phyloP scores from a whole-genome alignment of 1,140 invertebrate species.

The Diachasma alloeum region DNA sequence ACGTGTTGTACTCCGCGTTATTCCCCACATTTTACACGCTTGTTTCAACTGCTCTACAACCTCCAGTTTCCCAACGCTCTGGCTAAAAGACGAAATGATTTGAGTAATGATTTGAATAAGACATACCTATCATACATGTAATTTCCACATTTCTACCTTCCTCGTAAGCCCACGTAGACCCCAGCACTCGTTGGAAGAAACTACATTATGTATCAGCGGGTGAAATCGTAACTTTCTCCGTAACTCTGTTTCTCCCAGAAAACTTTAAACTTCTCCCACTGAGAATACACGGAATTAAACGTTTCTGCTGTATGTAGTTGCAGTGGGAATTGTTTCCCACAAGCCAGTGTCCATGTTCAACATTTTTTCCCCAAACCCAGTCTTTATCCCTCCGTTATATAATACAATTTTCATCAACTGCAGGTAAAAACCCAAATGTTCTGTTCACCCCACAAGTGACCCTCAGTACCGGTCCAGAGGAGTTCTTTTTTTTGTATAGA shows the following conservation, averaged over 20 bases:
- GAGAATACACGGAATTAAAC: slow-evolving; percentile 31
- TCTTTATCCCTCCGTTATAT: too few species aligned
- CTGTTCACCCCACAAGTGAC: too few species aligned
- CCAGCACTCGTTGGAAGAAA: slow-evolving; percentile 4
- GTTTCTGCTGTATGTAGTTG: slow-evolving; percentile 1
- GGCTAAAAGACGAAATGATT: slow-evolving; percentile 18
- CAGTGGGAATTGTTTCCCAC: not conserved
- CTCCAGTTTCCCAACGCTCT: not conserved
- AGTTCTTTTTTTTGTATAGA: too few species aligned
- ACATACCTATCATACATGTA: slow-evolving; percentile 2
- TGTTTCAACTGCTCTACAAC: too few species aligned
- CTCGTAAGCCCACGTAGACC: not conserved
- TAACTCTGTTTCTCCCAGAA: not conserved
- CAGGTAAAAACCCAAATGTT: too few species aligned
- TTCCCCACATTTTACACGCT: too few species aligned
- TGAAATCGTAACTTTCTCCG: slow-evolving; percentile 21
- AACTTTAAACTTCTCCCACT: slow-evolving; percentile 16
- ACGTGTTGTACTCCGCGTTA: too few species aligned
- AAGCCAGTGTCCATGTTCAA: not conserved
- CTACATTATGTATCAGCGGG: slow-evolving; percentile 30
- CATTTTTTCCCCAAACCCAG: not conserved
- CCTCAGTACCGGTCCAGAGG: too few species aligned
- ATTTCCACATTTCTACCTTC: slow-evolving; percentile 2
- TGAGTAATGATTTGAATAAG: slow-evolving; percentile 29
- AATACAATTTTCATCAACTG: too few species aligned